phyloP scores from a whole-genome alignment of 2,888 invertebrate genomes.

The Chouioia cunea region DNA sequence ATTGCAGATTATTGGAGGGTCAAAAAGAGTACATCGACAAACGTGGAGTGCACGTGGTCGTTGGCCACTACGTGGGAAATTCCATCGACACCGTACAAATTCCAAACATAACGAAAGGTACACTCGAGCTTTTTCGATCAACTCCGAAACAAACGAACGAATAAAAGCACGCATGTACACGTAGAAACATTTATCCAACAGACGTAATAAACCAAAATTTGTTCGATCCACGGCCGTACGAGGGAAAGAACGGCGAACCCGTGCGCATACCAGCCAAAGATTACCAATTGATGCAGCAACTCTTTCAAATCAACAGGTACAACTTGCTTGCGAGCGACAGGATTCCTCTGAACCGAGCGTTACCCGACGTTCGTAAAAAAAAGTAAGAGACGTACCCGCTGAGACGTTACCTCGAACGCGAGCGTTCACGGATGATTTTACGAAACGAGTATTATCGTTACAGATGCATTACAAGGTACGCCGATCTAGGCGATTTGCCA shows the following conservation, averaged over 20 bases:
- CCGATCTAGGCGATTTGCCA: conserved; percentile 77
- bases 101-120: conserved; percentile 83
- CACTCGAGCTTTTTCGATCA: too few species aligned
- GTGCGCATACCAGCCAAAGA: conserved; percentile 83
- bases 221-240: conserved; percentile 80
- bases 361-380: conserved; percentile 87
- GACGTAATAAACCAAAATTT: conserved; percentile 83
- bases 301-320: conserved; percentile 87
- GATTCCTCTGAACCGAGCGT: conserved; percentile 85
- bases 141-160: too few species aligned
- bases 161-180: not conserved
- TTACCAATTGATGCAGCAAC: conserved; percentile 80
- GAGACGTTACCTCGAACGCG: too few species aligned
- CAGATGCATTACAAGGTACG: conserved; percentile 76
- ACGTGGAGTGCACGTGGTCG: conserved; percentile 84
- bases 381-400: conserved; percentile 72
- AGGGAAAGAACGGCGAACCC: conserved; percentile 85
- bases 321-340: conserved; percentile 90
- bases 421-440: not conserved
- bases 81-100: conserved; percentile 70
- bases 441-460: conserved; percentile 54
- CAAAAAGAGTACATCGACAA: conserved; percentile 80
- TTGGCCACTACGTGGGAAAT: conserved; percentile 91
- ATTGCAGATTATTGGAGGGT: conserved; percentile 72
- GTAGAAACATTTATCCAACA: conserved; percentile 56